Evolutionary conservation across 2,888 invertebrate genomes (phyloP).

Genomic region (Drosophila sordidula): DNA sequence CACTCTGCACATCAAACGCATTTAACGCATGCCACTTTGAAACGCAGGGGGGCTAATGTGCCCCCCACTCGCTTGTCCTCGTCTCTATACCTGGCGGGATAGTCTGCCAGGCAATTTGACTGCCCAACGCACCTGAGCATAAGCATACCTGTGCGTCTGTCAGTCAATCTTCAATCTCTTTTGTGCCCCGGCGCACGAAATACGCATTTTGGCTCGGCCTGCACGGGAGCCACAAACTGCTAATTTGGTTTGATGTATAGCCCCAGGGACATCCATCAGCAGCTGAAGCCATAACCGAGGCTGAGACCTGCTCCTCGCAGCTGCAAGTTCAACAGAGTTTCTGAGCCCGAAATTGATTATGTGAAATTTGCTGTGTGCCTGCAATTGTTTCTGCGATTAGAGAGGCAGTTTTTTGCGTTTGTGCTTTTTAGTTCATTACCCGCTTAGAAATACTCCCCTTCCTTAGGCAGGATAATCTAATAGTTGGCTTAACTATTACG

Average conservation of each 20-base stretch:
- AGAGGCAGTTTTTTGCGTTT: not conserved
- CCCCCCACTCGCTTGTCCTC: not conserved
- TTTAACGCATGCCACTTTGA: conserved; percentile 66
- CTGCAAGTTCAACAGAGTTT: conserved; percentile 18
- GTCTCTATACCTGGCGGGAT: not conserved
- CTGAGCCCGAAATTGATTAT: conserved; percentile 64
- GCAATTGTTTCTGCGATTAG: conserved; percentile 21
- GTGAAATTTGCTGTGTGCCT: conserved; percentile 41
- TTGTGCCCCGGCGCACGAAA: conserved; percentile 34
- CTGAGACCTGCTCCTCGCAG: not conserved
- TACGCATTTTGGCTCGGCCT: conserved; percentile 59
- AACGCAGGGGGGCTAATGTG: conserved; percentile 6
- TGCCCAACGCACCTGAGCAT: conserved; percentile 54
- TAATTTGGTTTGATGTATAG: conserved; percentile 76
- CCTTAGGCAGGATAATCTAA: too few relatives aligned
- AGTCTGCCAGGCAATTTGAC: conserved; percentile 44
- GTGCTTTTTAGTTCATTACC: conserved; percentile 10
- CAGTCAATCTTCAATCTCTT: conserved; percentile 52
- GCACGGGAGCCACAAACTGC: conserved; percentile 51
- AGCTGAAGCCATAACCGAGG: conserved; percentile 26
- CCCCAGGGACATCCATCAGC: conserved; percentile 74
- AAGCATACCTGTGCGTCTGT: conserved; percentile 19
- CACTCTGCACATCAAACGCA: conserved; percentile 70
- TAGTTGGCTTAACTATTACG: too few relatives aligned
- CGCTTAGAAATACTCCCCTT: too few relatives aligned